Base-by-base conservation (phyloP, 2,888 invertebrate genomes). In the Lissocephala sabroskyi region DNA sequence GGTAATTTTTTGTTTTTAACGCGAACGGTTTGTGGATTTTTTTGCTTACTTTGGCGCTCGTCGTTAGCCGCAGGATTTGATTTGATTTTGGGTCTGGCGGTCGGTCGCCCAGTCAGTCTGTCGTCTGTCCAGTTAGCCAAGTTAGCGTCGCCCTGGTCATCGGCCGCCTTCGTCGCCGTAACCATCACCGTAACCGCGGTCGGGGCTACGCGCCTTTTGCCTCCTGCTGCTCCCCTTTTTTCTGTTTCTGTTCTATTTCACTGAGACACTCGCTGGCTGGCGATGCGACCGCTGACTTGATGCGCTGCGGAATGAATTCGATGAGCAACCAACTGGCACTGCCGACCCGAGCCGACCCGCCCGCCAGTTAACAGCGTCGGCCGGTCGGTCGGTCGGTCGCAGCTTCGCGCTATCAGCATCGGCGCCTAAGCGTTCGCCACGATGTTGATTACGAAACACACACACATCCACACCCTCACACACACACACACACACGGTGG, bases 321-420 rank as follows among this genome's bases (percentile, higher is more conserved):
- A 71, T 60, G 73, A 78, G 71, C 78, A 75, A 73, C 71, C 73
- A 67, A 59, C 52, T 71, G 78, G 76, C 78, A 78, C 78, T 71
- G 76, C 52, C 67, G 59, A 62, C 65, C 74, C 70, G 66, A 70
- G 59, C 45, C 49, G 55, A 33, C 51, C 51, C n/a, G n/a, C n/a
- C 13, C 49, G 56, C 49, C 28, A 53, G 55, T 63, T 66, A n/a
- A n/a, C n/a, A n/a, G n/a, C n/a, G n/a, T n/a, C n/a, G n/a, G n/a
- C n/a, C n/a, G n/a, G n/a, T n/a, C n/a, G n/a, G 14, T n/a, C 16
- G 40, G 47, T 30, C 36, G 4, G 17, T 17, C 16, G 3, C 36
- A 36, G 36, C 17, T 5, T 16, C 10, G 9, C 35, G 41, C 41
- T 16, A 40, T 26, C 43, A 23, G 28, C 37, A 16, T 28, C 37